Percentiles rank a stretch among this genome's conserved stretches.
These are phyloP conservation scores for Sturnira hondurensis DNA, from an alignment of 2,113 vertebrate genomes.

Conservation along the genomic window DNA sequence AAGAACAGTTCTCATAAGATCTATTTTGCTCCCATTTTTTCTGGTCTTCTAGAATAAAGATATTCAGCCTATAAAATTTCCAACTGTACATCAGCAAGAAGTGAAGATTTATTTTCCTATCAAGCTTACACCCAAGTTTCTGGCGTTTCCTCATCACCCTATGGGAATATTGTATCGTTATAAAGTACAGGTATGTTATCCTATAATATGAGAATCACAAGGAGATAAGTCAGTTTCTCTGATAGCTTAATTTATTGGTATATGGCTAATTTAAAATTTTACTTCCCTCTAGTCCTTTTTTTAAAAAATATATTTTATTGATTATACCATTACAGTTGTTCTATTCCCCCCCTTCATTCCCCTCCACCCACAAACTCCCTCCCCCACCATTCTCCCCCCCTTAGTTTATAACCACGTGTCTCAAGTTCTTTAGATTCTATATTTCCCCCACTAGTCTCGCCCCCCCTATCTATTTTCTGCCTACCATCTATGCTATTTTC, in stretches of 20 bases:
- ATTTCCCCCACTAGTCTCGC: too few species aligned
- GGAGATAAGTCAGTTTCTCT: neutral
- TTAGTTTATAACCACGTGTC: too few species aligned
- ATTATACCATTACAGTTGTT: too few species aligned
- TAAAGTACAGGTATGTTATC: slow-evolving; percentile 66
- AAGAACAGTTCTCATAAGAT: slow-evolving; percentile 8
- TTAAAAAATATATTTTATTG: too few species aligned
- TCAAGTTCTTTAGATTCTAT: too few species aligned
- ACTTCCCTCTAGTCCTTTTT: neutral
- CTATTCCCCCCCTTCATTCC: too few species aligned
- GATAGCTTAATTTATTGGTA: neutral
- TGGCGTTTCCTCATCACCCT: slow-evolving; percentile 83
- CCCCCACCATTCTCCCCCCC: too few species aligned
- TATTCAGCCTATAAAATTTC: slow-evolving; percentile 31
- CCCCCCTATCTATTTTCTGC: too few species aligned
- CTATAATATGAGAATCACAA: neutral
- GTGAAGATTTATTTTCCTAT: slow-evolving; percentile 79
- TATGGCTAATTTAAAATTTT: slow-evolving; percentile 16
- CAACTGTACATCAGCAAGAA: slow-evolving; percentile 77
- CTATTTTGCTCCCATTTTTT: neutral
- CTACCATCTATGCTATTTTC: too few species aligned
- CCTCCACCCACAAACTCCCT: too few species aligned
- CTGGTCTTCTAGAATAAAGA: slow-evolving; percentile 52
- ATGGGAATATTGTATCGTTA: slow-evolving; percentile 65
- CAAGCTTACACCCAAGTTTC: slow-evolving; percentile 61